A percentile compares a stretch with the other conserved stretches of the same genome.
Conservation (phyloP, 2,113 vertebrate genomes). For the Pachycephala philippinensis region DNA sequence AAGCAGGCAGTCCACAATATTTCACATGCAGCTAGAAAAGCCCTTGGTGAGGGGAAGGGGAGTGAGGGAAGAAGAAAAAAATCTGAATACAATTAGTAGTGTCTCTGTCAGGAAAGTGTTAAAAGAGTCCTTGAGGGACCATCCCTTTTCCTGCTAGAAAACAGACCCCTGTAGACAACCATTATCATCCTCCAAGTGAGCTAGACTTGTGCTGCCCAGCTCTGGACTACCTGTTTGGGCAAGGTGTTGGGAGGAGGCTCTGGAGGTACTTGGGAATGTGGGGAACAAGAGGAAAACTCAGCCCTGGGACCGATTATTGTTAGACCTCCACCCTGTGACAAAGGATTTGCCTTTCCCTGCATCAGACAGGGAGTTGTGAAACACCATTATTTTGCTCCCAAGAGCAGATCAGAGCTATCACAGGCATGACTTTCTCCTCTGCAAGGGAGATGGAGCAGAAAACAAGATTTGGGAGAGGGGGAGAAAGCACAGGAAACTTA, state of each 20-base stretch:
- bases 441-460: neutral
- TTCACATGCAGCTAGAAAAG: neutral
- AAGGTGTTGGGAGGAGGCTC: neutral
- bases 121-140: neutral
- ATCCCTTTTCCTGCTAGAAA: neutral
- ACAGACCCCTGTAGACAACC: neutral
- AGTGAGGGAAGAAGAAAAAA: neutral
- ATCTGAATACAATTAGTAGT: neutral
- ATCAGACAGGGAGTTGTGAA: neutral
- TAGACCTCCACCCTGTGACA: fast-evolving
- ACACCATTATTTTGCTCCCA: neutral
- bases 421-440: neutral
- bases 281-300: neutral
- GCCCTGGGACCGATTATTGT: fast-evolving
- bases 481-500: conserved; percentile 22
- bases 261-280: neutral
- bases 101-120: neutral
- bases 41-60: neutral
- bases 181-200: neutral
- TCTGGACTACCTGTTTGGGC: neutral
- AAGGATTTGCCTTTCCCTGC: neutral
- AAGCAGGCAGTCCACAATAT: neutral
- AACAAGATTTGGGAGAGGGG: neutral
- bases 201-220: neutral
- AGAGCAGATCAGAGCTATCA: neutral